Evolutionary conservation across 2,113 vertebrate species (phyloP).

Genomic region (Phalacrocorax carbo): DNA sequence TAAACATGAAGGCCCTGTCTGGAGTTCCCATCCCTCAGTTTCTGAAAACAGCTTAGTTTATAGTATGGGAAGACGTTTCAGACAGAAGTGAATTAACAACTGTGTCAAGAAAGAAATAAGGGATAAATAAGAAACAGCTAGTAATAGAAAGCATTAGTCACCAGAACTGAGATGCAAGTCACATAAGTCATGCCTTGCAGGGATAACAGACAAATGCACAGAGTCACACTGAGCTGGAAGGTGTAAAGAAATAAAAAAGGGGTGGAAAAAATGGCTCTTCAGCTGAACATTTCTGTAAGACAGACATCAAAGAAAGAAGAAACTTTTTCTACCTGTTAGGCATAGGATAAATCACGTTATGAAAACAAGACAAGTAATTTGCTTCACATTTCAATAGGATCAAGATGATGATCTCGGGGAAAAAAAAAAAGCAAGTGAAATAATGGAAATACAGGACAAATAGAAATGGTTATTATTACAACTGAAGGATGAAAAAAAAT

Average conservation of each 20-base stretch:
- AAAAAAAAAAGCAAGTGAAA: background rate
- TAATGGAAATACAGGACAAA: background rate
- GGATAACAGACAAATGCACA: background rate
- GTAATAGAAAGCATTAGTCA: constrained; percentile 1
- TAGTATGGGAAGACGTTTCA: background rate
- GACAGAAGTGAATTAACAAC: background rate
- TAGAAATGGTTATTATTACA: background rate
- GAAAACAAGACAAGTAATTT: background rate
- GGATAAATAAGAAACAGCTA: background rate
- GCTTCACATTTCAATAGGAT: background rate
- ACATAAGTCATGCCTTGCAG: background rate
- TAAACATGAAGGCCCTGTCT: background rate
- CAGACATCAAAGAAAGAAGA: background rate
- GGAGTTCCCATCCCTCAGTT: background rate
- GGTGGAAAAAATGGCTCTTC: background rate
- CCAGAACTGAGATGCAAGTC: background rate
- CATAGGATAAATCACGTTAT: background rate
- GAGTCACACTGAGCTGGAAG: background rate
- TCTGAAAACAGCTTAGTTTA: background rate
- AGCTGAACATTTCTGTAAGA: background rate
- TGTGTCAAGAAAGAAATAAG: background rate
- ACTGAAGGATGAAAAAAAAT: background rate
- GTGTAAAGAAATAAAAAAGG: background rate
- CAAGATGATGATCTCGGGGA: background rate
- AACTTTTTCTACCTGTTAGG: background rate